These are phyloP conservation scores for Apamea anceps DNA, from an alignment of 2,888 invertebrate genomes.

Conservation along the genomic window DNA sequence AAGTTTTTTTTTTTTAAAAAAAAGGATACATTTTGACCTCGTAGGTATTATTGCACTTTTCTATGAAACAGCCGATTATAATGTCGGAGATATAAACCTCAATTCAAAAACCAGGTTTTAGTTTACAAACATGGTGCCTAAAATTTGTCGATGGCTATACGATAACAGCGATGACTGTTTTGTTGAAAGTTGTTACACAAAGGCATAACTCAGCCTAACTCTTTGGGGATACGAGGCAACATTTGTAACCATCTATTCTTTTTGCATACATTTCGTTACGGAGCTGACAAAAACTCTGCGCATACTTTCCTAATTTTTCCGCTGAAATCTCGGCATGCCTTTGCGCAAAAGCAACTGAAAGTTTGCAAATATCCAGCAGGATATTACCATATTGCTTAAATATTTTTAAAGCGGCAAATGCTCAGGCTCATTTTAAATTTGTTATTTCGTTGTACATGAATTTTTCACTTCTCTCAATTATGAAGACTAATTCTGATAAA, in stretches of 20 bases:
- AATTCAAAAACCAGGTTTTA: no score
- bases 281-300: slow-evolving; percentile 22
- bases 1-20: no score
- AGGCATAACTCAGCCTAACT: slow-evolving; percentile 29
- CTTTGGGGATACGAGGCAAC: neutral
- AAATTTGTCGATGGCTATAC: neutral
- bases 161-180: slow-evolving; percentile 11
- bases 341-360: slow-evolving; percentile 32
- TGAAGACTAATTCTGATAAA: neutral
- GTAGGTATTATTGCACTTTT: no score
- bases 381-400: slow-evolving; percentile 35
- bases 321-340: slow-evolving; percentile 37
- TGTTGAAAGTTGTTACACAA: slow-evolving; percentile 20
- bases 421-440: neutral
- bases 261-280: slow-evolving; percentile 22
- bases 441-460: neutral
- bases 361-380: slow-evolving; percentile 39
- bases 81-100: neutral
- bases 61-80: no score
- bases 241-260: slow-evolving; percentile 37
- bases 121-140: neutral
- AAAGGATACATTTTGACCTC: no score
- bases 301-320: slow-evolving; percentile 53
- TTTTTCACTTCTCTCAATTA: neutral
- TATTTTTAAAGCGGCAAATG: slow-evolving; percentile 16